Evolutionary conservation across 2,888 invertebrate species (phyloP).

Genomic region (Hesperia comma): DNA sequence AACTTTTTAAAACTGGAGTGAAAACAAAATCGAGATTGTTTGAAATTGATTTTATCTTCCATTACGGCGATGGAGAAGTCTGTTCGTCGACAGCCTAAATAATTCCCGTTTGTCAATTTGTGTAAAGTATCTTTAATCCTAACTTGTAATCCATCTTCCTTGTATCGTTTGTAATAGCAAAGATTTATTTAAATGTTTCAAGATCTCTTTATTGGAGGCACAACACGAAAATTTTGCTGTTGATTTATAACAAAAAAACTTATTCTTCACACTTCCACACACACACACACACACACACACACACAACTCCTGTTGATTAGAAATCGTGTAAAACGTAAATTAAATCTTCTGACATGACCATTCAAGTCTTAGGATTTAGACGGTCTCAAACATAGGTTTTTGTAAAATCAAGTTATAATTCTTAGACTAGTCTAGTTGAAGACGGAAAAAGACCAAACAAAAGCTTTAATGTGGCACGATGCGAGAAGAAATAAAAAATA

Average conservation of each 20-base stretch:
- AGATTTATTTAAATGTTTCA: conserved; percentile 17
- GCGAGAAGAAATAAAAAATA: no score
- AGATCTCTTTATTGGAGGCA: conserved; percentile 18
- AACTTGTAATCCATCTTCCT: conserved; percentile 14
- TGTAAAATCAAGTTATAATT: no score
- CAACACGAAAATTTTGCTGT: background rate
- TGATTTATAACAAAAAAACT: background rate
- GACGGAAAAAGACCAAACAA: no score
- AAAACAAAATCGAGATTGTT: background rate
- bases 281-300: no score
- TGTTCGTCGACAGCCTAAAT: conserved; percentile 5
- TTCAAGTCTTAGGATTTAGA: no score
- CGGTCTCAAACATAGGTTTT: no score
- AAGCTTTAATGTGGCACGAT: no score
- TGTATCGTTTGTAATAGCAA: conserved; percentile 6
- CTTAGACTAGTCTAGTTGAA: no score
- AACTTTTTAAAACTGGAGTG: background rate
- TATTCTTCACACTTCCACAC: no score
- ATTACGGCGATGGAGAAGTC: background rate
- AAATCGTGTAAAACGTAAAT: no score
- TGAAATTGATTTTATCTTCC: background rate
- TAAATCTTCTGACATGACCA: no score
- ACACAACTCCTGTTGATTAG: no score
- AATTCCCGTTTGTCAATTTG: background rate
- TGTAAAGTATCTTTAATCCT: background rate